These are phyloP conservation scores for Pheosia tremula DNA, from an alignment of 2,888 invertebrate species.

Conservation along the genomic window DNA sequence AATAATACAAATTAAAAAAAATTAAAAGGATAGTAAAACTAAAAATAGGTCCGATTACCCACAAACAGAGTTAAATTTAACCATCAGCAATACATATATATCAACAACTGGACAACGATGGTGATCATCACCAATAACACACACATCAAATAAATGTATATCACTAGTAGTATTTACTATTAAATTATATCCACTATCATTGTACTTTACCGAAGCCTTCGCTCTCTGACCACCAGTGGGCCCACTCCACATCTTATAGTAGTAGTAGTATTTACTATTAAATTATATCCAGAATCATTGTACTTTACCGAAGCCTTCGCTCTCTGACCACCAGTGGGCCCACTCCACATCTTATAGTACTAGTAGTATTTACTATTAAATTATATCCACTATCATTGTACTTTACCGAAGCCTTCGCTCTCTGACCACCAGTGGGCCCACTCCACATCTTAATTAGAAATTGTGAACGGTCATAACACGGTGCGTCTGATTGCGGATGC, in stretches of 20 bases:
- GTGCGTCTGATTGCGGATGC: slow-evolving; percentile 53
- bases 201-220: slow-evolving; percentile 12
- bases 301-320: slow-evolving; percentile 13
- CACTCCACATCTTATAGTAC: slow-evolving; percentile 42
- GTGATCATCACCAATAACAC: too few species aligned
- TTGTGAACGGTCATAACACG: slow-evolving; percentile 48
- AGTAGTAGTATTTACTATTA: background rate
- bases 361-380: background rate
- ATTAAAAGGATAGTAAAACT: too few species aligned
- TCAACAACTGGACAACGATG: too few species aligned
- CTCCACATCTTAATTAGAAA: slow-evolving; percentile 55
- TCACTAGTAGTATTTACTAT: background rate
- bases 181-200: background rate
- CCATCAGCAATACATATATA: too few species aligned
- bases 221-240: slow-evolving; percentile 20
- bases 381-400: background rate
- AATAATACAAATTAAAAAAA: too few species aligned
- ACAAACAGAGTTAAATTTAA: too few species aligned
- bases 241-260: slow-evolving; percentile 44
- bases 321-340: slow-evolving; percentile 21
- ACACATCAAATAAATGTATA: background rate
- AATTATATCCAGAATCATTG: background rate
- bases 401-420: slow-evolving; percentile 13
- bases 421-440: slow-evolving; percentile 21
- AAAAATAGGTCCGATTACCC: too few species aligned